Conservation (phyloP, 2,888 invertebrate species). For the Melanostoma mellinum region DNA sequence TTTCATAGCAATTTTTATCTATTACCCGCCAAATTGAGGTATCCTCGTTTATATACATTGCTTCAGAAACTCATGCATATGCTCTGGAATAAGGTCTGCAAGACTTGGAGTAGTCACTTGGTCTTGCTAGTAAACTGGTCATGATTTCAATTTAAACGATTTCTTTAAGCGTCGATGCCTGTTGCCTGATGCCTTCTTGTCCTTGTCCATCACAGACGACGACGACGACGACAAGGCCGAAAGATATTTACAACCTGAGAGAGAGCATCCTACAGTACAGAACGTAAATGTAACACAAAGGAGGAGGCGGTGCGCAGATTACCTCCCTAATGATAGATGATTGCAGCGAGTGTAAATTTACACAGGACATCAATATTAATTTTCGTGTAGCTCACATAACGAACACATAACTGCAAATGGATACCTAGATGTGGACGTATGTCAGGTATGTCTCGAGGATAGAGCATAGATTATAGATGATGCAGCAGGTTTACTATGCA, state of each 20-base stretch:
- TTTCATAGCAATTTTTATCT: constrained; percentile 63
- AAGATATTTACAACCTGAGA: neutral
- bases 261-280: neutral
- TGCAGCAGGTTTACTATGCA: neutral
- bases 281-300: neutral
- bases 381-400: constrained; percentile 40
- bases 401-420: constrained; percentile 25
- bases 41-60: no score
- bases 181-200: constrained; percentile 2
- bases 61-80: no score
- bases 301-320: constrained; percentile 20
- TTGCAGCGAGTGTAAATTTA: constrained; percentile 67
- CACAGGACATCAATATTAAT: constrained; percentile 70
- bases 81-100: neutral
- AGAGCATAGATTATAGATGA: constrained; percentile 6
- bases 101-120: neutral
- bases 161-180: constrained; percentile 33
- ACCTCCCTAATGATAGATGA: constrained; percentile 70
- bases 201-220: neutral
- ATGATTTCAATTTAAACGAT: constrained; percentile 48
- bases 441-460: neutral
- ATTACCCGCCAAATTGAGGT: constrained; percentile 22
- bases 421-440: constrained; percentile 7
- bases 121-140: constrained; percentile 29
- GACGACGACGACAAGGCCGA: neutral